Evolutionary conservation across 1,140 invertebrate genomes (phyloP), one percentile per base, ranked within the genome.

Genomic region (Tetragonula clypearis): DNA sequence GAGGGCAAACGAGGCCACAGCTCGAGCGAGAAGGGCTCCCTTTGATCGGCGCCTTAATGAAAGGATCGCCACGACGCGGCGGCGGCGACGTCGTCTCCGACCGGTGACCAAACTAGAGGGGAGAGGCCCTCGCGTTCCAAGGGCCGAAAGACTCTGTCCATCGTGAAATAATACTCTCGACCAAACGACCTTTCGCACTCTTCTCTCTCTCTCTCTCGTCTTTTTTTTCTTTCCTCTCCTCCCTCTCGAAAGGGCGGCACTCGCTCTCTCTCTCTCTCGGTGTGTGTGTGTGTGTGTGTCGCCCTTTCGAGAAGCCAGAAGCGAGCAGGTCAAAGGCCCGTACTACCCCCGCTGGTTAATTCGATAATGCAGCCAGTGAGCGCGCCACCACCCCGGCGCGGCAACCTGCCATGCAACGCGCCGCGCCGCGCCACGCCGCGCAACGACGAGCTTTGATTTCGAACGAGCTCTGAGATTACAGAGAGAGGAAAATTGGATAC

Each of bases 401-500:
- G 41, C 41, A 8, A 49, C 41, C 41, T 49, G 41, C 17, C n/a
- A 15, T 12, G 3, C 41, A 55, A 62, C 35, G n/a, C 49, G 53
- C 5, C 60, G n/a, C 49, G 53, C 5, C 60, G 35, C 35, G 35
- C 30, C 30, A 4, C 35, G 35, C 35, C 35, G 30, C 5, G 55
- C 55, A 19, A 75, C 78, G 77, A 90, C 78, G 77, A 90, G 90
- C 90, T 91, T 91, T 91, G 90, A 91, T 91, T 49, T 91, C 88
- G 85, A 56, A 62, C 58, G 80, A 72, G 41, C 41, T 62, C 74
- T 87, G 86, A 89, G 85, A 91, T 91, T 91, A 91, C 88, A 91
- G 88, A 86, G 88, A 86, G 75, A 69, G 79, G 84, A 90, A 89
- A 91, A 91, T 91, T 86, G 88, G 87, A 91, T 90, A 90, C 83